These are phyloP conservation scores for Drosophila grimshawi DNA, from an alignment of 1,140 invertebrate species.

Conservation along the genomic window DNA sequence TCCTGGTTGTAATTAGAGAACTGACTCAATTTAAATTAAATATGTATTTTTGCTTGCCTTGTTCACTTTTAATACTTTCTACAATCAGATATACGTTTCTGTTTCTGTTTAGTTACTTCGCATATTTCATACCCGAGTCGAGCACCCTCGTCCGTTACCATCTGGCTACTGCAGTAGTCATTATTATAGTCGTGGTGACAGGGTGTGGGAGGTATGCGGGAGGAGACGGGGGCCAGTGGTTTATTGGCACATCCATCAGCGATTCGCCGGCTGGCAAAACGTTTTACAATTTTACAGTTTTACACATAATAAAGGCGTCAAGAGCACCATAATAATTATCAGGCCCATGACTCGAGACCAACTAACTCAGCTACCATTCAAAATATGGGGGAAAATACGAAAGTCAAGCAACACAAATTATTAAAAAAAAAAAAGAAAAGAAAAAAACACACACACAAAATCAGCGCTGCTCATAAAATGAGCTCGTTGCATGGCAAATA, in stretches of 20 bases:
- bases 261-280: slow-evolving; percentile 43
- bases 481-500: slow-evolving; percentile 65
- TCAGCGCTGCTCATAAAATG: slow-evolving; percentile 64
- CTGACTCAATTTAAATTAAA: no score
- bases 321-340: slow-evolving; percentile 80
- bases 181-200: no score
- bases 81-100: no score
- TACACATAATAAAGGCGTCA: slow-evolving; percentile 81
- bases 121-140: no score
- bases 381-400: no score
- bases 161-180: no score
- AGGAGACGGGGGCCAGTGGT: not conserved
- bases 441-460: slow-evolving; percentile 23
- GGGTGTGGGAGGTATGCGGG: no score
- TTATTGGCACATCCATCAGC: slow-evolving; percentile 66
- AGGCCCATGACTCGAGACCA: slow-evolving; percentile 32
- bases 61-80: no score
- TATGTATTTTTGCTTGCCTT: no score
- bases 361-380: not conserved
- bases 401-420: slow-evolving; percentile 20
- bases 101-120: no score
- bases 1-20: no score
- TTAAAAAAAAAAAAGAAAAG: slow-evolving; percentile 9
- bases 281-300: slow-evolving; percentile 59
- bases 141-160: no score